Percentiles rank a stretch among this genome's conserved stretches.
These are phyloP conservation scores for Brachyhypopomus gauderio DNA, from an alignment of 2,113 vertebrate species.

Conservation along the genomic window DNA sequence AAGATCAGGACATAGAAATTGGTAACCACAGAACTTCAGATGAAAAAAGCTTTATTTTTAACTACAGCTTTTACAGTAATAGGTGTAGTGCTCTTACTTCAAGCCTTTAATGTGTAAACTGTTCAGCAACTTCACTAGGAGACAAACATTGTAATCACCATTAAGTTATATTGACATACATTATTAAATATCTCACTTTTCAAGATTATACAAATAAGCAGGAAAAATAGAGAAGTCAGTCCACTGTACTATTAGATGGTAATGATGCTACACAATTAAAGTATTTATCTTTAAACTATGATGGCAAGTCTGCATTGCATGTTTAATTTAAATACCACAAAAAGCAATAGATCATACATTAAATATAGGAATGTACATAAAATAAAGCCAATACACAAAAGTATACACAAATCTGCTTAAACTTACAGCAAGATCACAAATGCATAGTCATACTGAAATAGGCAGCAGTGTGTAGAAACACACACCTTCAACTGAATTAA, in stretches of 20 bases:
- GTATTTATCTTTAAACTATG: conserved; percentile 70
- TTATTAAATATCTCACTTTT: conserved; percentile 76
- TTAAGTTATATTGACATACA: conserved; percentile 75
- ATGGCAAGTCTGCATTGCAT: conserved; percentile 72
- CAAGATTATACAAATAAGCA: conserved; percentile 72
- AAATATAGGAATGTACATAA: conserved; percentile 81
- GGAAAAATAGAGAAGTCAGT: conserved; percentile 64
- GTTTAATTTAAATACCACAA: conserved; percentile 78
- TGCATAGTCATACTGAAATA: conserved; percentile 44
- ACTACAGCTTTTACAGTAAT: conserved; percentile 81
- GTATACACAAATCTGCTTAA: conserved; percentile 60
- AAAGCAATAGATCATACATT: conserved; percentile 64
- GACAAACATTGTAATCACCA: conserved; percentile 76
- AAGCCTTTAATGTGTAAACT: conserved; percentile 79
- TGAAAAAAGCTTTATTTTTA: conserved; percentile 85
- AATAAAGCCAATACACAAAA: conserved; percentile 71
- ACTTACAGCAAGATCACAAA: conserved; percentile 40
- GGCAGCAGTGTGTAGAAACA: conserved; percentile 36
- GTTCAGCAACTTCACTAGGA: conserved; percentile 76
- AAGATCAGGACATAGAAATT: neutral
- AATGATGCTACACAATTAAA: conserved; percentile 78
- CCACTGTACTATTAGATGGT: conserved; percentile 64
- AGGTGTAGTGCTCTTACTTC: conserved; percentile 78
- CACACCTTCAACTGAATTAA: conserved; percentile 4
- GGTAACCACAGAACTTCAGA: conserved; percentile 46